These are phyloP conservation scores for Tachina fera DNA, from an alignment of 2,888 invertebrate genomes.

Conservation along the genomic window DNA sequence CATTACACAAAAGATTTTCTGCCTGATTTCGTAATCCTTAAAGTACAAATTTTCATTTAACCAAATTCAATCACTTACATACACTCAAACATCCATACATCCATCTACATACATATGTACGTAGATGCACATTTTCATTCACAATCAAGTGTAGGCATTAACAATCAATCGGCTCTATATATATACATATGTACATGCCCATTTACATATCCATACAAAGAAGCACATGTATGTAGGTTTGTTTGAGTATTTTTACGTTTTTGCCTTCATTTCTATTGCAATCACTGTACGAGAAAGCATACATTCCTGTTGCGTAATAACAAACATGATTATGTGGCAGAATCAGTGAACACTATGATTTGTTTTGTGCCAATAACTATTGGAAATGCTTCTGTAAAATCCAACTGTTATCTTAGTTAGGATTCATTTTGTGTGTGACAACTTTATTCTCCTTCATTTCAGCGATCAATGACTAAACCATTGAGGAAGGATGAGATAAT, in stretches of 20 bases:
- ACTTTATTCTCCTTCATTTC: not conserved
- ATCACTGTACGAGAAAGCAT: not conserved
- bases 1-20: slow-evolving; percentile 64
- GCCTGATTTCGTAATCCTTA: slow-evolving; percentile 68
- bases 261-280: slow-evolving; percentile 8
- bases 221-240: not conserved
- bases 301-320: not conserved
- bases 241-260: not conserved
- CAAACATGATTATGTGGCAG: slow-evolving; percentile 60
- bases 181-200: not conserved
- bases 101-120: slow-evolving; percentile 1
- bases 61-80: slow-evolving; percentile 24
- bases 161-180: slow-evolving; percentile 15
- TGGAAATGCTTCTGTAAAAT: slow-evolving; percentile 31
- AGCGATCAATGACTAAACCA: not conserved
- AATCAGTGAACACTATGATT: slow-evolving; percentile 63
- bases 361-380: slow-evolving; percentile 62
- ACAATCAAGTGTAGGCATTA: slow-evolving; percentile 14
- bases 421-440: slow-evolving; percentile 13
- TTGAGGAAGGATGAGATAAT: too few species aligned
- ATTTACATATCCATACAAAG: too few species aligned
- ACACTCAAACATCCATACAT: not conserved
- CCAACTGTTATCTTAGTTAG: not conserved
- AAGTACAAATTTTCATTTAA: slow-evolving; percentile 67
- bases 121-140: not conserved